Percentiles rank a stretch among this genome's conserved stretches.
Conservation (phyloP, 2,797 vertebrate species). For the Smutsia gigantea region DNA sequence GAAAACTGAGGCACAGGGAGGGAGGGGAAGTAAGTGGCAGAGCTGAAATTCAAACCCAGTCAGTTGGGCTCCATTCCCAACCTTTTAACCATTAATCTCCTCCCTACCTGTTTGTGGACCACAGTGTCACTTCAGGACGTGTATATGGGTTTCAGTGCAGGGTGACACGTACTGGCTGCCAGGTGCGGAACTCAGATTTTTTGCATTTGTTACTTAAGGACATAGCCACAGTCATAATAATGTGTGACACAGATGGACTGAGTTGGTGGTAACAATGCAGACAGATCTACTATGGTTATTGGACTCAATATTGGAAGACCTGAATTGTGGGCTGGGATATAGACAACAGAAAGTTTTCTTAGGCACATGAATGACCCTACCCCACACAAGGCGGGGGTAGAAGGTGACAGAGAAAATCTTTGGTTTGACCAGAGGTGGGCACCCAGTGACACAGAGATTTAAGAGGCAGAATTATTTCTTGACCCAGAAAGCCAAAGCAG, state of each 20-base stretch:
- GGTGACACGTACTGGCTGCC: neutral
- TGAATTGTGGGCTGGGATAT: neutral
- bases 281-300: neutral
- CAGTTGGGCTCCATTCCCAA: neutral
- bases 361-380: neutral
- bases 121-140: neutral
- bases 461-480: neutral
- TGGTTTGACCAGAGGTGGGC: neutral
- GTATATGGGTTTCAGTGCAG: neutral
- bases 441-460: neutral
- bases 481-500: neutral
- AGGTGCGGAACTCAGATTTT: neutral
- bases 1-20: neutral
- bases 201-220: neutral
- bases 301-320: neutral
- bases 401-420: neutral
- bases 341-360: neutral
- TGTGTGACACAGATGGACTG: neutral
- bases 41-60: neutral
- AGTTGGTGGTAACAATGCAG: neutral
- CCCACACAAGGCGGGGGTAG: neutral
- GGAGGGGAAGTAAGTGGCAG: neutral
- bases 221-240: neutral
- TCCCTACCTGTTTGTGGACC: neutral
- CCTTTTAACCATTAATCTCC: neutral